Conservation (phyloP, 2,888 invertebrate species). For the Phengaris alcon region DNA sequence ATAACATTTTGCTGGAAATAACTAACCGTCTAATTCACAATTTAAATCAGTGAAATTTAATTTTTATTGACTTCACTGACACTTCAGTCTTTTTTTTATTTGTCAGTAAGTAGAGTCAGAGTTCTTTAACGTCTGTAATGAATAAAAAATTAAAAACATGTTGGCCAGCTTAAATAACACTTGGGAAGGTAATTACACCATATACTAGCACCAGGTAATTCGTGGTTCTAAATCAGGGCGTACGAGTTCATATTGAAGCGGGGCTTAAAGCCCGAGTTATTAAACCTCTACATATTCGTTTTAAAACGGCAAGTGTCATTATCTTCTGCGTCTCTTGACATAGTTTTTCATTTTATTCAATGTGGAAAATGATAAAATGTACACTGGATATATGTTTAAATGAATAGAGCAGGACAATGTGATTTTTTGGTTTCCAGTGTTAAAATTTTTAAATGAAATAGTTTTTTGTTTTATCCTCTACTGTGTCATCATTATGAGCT, state of each 20-base stretch:
- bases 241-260: slow-evolving; percentile 46
- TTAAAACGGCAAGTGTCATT: slow-evolving; percentile 34
- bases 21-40: too few relatives aligned
- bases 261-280: slow-evolving; percentile 58
- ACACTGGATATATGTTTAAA: not conserved
- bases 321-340: slow-evolving; percentile 37
- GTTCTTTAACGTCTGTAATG: too few relatives aligned
- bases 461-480: not conserved
- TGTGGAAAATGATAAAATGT: slow-evolving; percentile 34
- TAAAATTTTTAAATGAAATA: not conserved
- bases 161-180: not conserved
- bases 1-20: too few relatives aligned
- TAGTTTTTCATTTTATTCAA: slow-evolving; percentile 36
- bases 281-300: slow-evolving; percentile 42
- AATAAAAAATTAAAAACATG: too few relatives aligned
- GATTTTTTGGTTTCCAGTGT: not conserved
- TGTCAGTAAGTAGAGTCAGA: too few relatives aligned
- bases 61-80: too few relatives aligned
- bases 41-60: too few relatives aligned
- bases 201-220: not conserved
- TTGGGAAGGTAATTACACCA: not conserved
- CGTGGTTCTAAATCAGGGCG: slow-evolving; percentile 36
- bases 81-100: too few relatives aligned
- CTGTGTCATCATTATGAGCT: not conserved
- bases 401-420: slow-evolving; percentile 1